Percentiles rank a stretch among this genome's conserved stretches.
These are phyloP conservation scores for Cyphomyrmex costatus DNA, from an alignment of 1,140 invertebrate genomes.

Conservation along the genomic window DNA sequence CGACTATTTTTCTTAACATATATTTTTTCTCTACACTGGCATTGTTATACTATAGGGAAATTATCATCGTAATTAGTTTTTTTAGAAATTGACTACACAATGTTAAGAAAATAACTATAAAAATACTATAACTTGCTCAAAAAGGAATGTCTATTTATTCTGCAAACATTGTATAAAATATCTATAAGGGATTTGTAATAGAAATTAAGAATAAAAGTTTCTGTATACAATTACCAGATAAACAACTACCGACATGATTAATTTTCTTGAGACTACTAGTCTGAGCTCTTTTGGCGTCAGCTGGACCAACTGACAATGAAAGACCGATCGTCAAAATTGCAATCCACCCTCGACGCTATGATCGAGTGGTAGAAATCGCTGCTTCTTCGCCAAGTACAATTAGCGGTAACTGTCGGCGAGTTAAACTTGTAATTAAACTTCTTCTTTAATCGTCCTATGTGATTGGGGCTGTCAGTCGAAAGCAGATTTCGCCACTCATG, in stretches of 20 bases:
- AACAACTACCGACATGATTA: slow-evolving; percentile 35
- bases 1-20: not conserved
- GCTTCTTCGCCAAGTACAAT: slow-evolving; percentile 65
- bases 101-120: not conserved
- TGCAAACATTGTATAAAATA: not conserved
- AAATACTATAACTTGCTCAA: not conserved
- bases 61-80: not conserved
- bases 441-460: slow-evolving; percentile 70
- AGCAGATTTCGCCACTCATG: slow-evolving; percentile 60
- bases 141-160: not conserved
- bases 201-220: not conserved
- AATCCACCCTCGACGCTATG: slow-evolving; percentile 61
- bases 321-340: slow-evolving; percentile 68
- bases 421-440: slow-evolving; percentile 72
- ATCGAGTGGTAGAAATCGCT: slow-evolving; percentile 66
- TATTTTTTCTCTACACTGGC: not conserved
- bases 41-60: not conserved
- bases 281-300: slow-evolving; percentile 47
- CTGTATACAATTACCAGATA: slow-evolving; percentile 7
- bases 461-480: slow-evolving; percentile 62
- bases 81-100: not conserved
- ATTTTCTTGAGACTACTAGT: slow-evolving; percentile 42
- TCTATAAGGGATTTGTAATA: not conserved
- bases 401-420: slow-evolving; percentile 54
- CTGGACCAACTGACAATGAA: slow-evolving; percentile 56